phyloP scores from a whole-genome alignment of 2,888 invertebrate genomes.

The Acanthopleura granulata region DNA sequence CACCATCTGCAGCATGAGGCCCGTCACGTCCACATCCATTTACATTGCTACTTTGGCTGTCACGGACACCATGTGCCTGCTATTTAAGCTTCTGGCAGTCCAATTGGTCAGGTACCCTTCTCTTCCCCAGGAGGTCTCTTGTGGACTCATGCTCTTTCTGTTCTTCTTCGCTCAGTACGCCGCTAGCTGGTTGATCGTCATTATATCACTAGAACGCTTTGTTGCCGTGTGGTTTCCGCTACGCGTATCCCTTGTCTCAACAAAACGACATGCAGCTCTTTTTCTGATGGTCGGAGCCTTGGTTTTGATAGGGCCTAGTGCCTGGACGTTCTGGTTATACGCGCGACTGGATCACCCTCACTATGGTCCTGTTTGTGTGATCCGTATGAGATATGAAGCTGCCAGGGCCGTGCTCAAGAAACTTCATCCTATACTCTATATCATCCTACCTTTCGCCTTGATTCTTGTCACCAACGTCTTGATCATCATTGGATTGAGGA shows the following conservation, averaged over 20 bases:
- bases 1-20: neutral
- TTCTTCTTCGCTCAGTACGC: neutral
- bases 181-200: slow-evolving; percentile 11
- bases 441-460: neutral
- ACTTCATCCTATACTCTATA: neutral
- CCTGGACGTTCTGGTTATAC: slow-evolving; percentile 8
- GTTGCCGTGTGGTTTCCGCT: slow-evolving; percentile 12
- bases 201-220: slow-evolving; percentile 4
- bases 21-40: slow-evolving; percentile 3
- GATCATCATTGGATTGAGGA: neutral
- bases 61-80: neutral
- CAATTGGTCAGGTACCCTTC: neutral
- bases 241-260: neutral
- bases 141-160: neutral
- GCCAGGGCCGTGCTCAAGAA: neutral
- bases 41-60: slow-evolving; percentile 12
- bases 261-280: neutral
- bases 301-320: neutral
- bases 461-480: slow-evolving; percentile 3
- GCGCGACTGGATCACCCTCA: neutral
- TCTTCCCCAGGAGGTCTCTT: slow-evolving; percentile 1
- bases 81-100: neutral
- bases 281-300: neutral
- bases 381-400: neutral
- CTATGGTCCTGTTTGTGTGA: neutral